Evolutionary conservation across 2,888 invertebrate species (phyloP).

Genomic region (Eulithis prunata): DNA sequence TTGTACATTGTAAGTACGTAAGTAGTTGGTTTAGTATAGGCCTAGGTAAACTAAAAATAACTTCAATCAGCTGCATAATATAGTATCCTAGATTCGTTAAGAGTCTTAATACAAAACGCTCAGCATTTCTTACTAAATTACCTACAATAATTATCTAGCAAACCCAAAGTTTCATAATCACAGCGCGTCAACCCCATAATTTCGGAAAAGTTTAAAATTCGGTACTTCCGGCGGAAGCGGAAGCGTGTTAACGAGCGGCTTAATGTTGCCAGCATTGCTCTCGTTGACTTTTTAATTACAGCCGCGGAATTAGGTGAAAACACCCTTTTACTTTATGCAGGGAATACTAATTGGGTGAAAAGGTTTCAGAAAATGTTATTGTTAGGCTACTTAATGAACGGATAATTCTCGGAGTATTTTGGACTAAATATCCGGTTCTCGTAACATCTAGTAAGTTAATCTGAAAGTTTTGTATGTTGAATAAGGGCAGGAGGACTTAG

Average conservation of each 20-base stretch:
- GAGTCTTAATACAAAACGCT: no score
- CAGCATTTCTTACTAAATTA: background rate
- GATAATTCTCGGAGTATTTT: background rate
- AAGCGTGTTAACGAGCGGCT: constrained; percentile 74
- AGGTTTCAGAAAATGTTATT: constrained; percentile 35
- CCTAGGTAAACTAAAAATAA: no score
- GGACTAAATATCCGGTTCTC: no score
- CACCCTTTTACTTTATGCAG: constrained; percentile 57
- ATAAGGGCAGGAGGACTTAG: no score
- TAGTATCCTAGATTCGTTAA: no score
- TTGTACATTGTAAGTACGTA: no score
- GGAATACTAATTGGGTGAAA: constrained; percentile 68
- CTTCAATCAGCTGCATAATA: no score
- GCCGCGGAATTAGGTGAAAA: constrained; percentile 77
- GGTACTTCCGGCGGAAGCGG: constrained; percentile 49
- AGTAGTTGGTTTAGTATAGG: no score
- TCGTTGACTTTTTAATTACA: constrained; percentile 80
- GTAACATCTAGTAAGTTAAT: no score
- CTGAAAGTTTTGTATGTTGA: no score
- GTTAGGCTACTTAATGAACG: background rate
- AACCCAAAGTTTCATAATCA: background rate
- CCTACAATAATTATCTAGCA: background rate
- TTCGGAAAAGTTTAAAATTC: constrained; percentile 49
- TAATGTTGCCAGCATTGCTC: constrained; percentile 72
- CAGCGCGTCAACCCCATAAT: constrained; percentile 15